Evolutionary conservation across 2,113 vertebrate genomes (phyloP).

Genomic region (Stegostoma tigrinum): DNA sequence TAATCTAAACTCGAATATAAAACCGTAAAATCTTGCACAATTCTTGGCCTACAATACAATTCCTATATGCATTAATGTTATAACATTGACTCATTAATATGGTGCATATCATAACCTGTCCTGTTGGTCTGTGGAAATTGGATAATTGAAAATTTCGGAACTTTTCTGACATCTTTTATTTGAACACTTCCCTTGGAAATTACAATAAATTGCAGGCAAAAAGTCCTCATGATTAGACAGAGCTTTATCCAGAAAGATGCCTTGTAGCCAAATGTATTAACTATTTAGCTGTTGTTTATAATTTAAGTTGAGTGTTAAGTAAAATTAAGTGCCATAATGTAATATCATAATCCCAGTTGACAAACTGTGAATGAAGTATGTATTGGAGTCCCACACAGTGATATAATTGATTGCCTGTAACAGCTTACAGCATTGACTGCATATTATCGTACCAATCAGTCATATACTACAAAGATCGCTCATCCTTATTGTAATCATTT

Average conservation of each 20-base stretch:
- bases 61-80: slow-evolving; percentile 3
- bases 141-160: slow-evolving; percentile 12
- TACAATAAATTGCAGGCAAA: not conserved
- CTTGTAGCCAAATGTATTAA: slow-evolving; percentile 36
- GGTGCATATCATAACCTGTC: not conserved
- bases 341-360: slow-evolving; percentile 36
- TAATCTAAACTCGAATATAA: slow-evolving; percentile 21
- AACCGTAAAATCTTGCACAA: slow-evolving; percentile 17
- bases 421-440: slow-evolving; percentile 46
- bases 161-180: not conserved
- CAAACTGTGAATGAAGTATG: slow-evolving; percentile 36
- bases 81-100: slow-evolving; percentile 1
- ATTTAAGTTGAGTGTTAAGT: slow-evolving; percentile 37
- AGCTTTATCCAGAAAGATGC: not conserved
- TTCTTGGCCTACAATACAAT: not conserved
- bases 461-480: slow-evolving; percentile 71
- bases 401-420: slow-evolving; percentile 36
- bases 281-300: slow-evolving; percentile 37
- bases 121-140: too few species aligned
- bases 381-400: slow-evolving; percentile 36
- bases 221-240: not conserved
- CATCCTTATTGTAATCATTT: slow-evolving; percentile 78
- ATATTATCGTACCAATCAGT: slow-evolving; percentile 71
- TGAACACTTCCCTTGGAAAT: slow-evolving; percentile 15
- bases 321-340: slow-evolving; percentile 36